Conservation (phyloP, 2,797 vertebrate genomes). For the Sebastes cheni region DNA sequence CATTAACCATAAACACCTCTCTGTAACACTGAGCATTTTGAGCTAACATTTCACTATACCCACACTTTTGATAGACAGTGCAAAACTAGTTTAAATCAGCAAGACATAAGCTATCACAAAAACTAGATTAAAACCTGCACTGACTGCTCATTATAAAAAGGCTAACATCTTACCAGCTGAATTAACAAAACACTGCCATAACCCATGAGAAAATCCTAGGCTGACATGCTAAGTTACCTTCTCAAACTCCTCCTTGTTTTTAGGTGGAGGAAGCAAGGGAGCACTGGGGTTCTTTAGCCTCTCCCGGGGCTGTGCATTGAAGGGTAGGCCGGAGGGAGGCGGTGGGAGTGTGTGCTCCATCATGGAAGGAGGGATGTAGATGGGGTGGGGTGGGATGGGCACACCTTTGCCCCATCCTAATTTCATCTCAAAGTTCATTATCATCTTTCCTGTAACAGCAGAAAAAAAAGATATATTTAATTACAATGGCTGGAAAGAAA, state of each 20-base stretch:
- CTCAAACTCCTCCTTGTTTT: constrained; percentile 99
- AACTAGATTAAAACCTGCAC: constrained; percentile 38
- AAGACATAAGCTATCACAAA: constrained; percentile 32
- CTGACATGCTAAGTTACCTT: constrained; percentile 91
- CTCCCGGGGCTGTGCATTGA: constrained; percentile 97
- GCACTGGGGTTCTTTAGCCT: constrained; percentile 97
- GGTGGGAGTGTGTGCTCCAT: constrained; percentile 99
- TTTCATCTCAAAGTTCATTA: constrained; percentile 99
- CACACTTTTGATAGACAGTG: constrained; percentile 47
- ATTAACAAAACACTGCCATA: constrained; percentile 58
- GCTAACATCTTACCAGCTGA: constrained; percentile 68
- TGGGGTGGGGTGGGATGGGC: constrained; percentile 98
- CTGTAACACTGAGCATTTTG: constrained; percentile 49
- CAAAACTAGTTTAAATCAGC: constrained; percentile 45
- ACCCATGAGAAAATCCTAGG: constrained; percentile 54
- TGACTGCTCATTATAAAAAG: constrained; percentile 48
- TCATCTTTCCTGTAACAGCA: constrained; percentile 91
- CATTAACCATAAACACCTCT: constrained; percentile 53
- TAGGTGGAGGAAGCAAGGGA: constrained; percentile 93
- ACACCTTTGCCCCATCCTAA: constrained; percentile 99
- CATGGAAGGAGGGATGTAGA: constrained; percentile 99
- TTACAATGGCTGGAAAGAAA: background rate
- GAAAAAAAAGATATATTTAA: background rate
- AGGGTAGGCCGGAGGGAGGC: constrained; percentile 97
- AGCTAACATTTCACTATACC: constrained; percentile 52